Percentiles rank a stretch among this genome's conserved stretches.
phyloP scores from a whole-genome alignment of 1,140 invertebrate genomes.

The Brachionus koreanus region DNA sequence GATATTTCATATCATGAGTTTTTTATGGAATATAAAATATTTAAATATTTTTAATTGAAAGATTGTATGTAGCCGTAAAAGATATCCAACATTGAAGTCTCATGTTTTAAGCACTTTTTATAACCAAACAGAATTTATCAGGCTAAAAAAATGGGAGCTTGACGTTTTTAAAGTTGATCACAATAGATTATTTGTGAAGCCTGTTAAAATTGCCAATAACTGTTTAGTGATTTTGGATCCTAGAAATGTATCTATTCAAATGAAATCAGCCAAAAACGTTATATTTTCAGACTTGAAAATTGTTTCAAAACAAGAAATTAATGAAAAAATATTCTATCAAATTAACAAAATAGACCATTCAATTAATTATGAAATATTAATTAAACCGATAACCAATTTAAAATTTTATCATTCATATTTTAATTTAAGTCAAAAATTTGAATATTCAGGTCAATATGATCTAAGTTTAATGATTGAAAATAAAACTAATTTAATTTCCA shows the following conservation, averaged over 20 bases:
- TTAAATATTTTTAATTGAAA: too few relatives aligned
- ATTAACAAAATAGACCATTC: background rate
- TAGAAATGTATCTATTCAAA: background rate
- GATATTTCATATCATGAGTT: too few relatives aligned
- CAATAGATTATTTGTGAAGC: background rate
- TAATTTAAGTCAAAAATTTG: background rate
- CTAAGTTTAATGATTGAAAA: background rate
- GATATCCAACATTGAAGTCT: background rate
- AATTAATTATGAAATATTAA: background rate
- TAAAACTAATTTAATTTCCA: background rate
- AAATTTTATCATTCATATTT: background rate
- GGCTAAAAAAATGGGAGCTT: background rate
- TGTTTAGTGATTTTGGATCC: background rate
- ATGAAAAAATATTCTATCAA: background rate
- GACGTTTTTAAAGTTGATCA: background rate
- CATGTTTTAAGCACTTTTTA: background rate
- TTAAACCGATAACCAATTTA: background rate
- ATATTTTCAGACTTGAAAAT: background rate
- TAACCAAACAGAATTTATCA: background rate
- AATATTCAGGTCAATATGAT: background rate
- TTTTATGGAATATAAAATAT: too few relatives aligned
- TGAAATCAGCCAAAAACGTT: background rate
- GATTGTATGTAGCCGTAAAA: background rate
- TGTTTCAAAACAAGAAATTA: background rate
- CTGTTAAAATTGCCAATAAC: background rate